A percentile compares a stretch with the other conserved stretches of the same genome.
Evolutionary conservation across 2,888 invertebrate genomes (phyloP).

Genomic region (Pinctada fucata): DNA sequence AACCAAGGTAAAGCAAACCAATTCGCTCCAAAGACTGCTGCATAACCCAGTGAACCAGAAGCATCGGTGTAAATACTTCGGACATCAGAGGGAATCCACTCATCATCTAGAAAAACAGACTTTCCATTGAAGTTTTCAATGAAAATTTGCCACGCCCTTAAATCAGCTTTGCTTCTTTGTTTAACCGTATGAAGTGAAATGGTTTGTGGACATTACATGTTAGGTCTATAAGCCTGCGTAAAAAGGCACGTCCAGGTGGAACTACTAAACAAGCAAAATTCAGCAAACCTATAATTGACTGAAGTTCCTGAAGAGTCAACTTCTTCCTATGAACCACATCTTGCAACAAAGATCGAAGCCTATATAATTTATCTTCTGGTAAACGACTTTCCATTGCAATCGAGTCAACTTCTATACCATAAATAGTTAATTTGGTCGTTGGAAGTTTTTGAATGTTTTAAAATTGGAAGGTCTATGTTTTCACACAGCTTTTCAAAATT

Average conservation of each 20-base stretch:
- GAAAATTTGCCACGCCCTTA: constrained; percentile 6
- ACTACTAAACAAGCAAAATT: constrained; percentile 11
- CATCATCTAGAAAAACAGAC: constrained; percentile 11
- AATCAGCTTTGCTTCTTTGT: background rate
- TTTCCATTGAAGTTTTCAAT: constrained; percentile 7
- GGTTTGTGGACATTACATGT: background rate
- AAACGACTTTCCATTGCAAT: constrained; percentile 4
- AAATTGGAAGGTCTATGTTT: background rate
- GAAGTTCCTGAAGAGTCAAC: constrained; percentile 13
- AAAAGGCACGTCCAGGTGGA: constrained; percentile 15
- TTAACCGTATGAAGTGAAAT: background rate
- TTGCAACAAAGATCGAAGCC: background rate
- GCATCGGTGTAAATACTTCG: too few relatives aligned
- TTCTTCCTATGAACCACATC: constrained; percentile 2
- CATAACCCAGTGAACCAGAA: too few relatives aligned
- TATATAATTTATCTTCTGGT: constrained; percentile 1
- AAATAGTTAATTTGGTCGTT: background rate
- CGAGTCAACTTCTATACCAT: constrained; percentile 10
- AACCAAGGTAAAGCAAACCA: too few relatives aligned
- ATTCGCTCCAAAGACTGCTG: too few relatives aligned
- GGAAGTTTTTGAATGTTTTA: background rate
- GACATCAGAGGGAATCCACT: background rate
- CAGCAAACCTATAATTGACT: constrained; percentile 20
- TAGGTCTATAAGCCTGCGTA: constrained; percentile 1
- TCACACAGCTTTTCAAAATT: constrained; percentile 1